These are phyloP conservation scores for Campoletis sonorensis DNA, from an alignment of 1,140 invertebrate genomes.

Conservation along the genomic window DNA sequence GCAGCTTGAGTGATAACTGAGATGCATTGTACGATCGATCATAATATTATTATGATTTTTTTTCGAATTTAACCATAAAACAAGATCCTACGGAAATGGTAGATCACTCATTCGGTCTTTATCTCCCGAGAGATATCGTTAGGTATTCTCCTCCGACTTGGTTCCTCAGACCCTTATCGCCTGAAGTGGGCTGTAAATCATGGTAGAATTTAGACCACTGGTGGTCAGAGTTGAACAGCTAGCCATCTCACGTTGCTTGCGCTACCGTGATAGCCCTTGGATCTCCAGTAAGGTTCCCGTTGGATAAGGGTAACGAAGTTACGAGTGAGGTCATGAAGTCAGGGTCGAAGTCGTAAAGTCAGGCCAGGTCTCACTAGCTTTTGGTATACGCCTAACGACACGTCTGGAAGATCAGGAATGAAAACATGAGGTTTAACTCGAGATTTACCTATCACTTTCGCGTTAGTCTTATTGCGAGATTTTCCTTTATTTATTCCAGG, in stretches of 20 bases:
- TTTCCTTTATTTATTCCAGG: background rate
- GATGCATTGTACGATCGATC: background rate
- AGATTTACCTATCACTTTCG: background rate
- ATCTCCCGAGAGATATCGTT: constrained; percentile 13
- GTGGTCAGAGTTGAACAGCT: constrained; percentile 42
- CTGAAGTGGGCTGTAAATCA: constrained; percentile 27
- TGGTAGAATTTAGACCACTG: constrained; percentile 39
- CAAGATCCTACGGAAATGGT: background rate
- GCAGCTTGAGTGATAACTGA: background rate
- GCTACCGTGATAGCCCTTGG: constrained; percentile 5
- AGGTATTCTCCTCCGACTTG: constrained; percentile 22
- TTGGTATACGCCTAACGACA: constrained; percentile 6
- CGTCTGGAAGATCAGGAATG: background rate
- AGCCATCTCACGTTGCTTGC: constrained; percentile 1
- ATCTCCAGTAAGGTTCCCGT: constrained; percentile 21
- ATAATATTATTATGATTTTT: too few species aligned
- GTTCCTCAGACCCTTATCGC: constrained; percentile 37
- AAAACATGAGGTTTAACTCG: background rate
- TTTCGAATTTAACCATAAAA: background rate
- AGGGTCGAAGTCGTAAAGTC: constrained; percentile 43
- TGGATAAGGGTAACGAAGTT: constrained; percentile 45
- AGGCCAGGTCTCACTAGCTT: constrained; percentile 16
- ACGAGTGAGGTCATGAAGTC: constrained; percentile 43
- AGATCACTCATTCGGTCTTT: background rate
- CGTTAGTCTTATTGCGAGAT: background rate